Base-by-base conservation (phyloP, 2,888 invertebrate species). In the Agrotis puta region DNA sequence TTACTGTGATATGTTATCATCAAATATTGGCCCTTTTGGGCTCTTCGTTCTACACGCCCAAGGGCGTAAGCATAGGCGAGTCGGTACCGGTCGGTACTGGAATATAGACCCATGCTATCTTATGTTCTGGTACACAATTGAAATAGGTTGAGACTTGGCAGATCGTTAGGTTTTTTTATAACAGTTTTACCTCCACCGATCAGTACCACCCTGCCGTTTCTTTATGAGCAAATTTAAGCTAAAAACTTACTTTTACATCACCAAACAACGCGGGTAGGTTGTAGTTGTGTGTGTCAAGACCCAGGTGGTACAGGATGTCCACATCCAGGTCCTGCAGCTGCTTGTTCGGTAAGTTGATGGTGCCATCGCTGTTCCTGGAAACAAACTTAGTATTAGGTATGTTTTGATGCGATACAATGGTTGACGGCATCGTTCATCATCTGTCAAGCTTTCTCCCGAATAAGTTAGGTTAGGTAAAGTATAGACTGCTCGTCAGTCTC, bases 271-370 rank as follows among this genome's bases (percentile, higher is more conserved):
- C 94, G 2, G 93, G 93, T 2, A 97, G 88, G 83, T 97, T 96
- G 73, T 97, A 95, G 22, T 92, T 94, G 6, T 90, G 86, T 0
- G 96, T 97, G 64, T 96, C 96, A 2, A 97, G 84, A 0, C 96
- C 97, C 59, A 97, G 86, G 82, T 97, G 97, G 86, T 97, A 97
- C 27, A 97, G 87, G 9, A 96, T 90, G 80, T 97, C 97, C 0
- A 82, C 75, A 0, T 94, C 84, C 51, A 95, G 79, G 1, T 89
- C 87, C 9, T 84, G 79, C 1, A 97, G 90, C 72, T 97, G 91
- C 0, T 94, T 91, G 77, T 97, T 97, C 2, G 87, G 87, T 7
- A 96, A 86, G 2, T 87, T 87, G 4, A 97, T 83, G 0, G 92
- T 91, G 0, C 96, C 96, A 74, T 97, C 95, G 1, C 88, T 78